These are phyloP conservation scores for Liopterus haemorrhoidalis DNA, from an alignment of 2,888 invertebrate genomes.

Conservation along the genomic window DNA sequence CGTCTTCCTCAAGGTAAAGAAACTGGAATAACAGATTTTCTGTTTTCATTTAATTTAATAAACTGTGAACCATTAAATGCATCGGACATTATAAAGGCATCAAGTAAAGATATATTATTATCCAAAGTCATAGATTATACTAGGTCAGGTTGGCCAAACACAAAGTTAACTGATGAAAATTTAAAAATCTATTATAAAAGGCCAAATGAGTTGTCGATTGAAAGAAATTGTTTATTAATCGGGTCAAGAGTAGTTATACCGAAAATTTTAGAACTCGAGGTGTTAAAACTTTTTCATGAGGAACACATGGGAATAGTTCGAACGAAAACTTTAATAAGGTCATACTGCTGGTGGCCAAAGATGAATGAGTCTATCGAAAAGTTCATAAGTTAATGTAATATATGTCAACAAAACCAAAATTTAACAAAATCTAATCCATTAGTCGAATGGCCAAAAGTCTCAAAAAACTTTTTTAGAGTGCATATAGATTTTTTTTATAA, in stretches of 20 bases:
- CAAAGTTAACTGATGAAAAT: slow-evolving; percentile 11
- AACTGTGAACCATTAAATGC: slow-evolving; percentile 11
- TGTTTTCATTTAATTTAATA: slow-evolving; percentile 15
- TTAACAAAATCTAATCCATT: slow-evolving; percentile 23
- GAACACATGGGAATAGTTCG: slow-evolving; percentile 29
- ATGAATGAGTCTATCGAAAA: slow-evolving; percentile 27
- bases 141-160: slow-evolving; percentile 23
- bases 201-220: slow-evolving; percentile 25
- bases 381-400: slow-evolving; percentile 24
- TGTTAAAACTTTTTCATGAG: slow-evolving; percentile 27
- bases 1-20: slow-evolving; percentile 6
- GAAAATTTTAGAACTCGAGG: slow-evolving; percentile 10
- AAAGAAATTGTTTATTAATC: slow-evolving; percentile 24
- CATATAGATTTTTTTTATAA: slow-evolving; percentile 26
- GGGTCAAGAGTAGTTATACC: slow-evolving; percentile 28
- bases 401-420: slow-evolving; percentile 27
- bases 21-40: slow-evolving; percentile 6
- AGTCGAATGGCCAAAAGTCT: slow-evolving; percentile 23
- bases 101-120: slow-evolving; percentile 10
- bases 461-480: slow-evolving; percentile 24
- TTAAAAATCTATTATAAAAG: slow-evolving; percentile 23
- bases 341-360: slow-evolving; percentile 29
- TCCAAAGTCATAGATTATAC: slow-evolving; percentile 21
- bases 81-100: slow-evolving; percentile 11
- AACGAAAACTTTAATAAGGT: slow-evolving; percentile 28